Evolutionary conservation across 1,140 invertebrate genomes (phyloP).

Genomic region (Andricus grossulariae): DNA sequence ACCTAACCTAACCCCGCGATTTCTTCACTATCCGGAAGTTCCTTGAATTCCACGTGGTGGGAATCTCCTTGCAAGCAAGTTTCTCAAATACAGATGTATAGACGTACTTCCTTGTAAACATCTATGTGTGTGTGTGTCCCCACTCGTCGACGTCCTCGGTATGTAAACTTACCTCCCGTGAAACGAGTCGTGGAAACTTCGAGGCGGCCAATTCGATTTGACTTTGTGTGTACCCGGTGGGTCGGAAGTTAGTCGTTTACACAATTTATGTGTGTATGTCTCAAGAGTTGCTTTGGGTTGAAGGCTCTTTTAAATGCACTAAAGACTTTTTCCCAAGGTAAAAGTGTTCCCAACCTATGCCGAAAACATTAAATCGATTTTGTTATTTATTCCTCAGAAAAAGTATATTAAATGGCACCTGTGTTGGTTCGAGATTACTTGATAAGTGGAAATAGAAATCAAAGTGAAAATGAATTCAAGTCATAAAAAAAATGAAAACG

Average conservation of each 20-base stretch:
- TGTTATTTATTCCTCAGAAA: neutral
- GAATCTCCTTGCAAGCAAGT: constrained; percentile 11
- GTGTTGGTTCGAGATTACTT: no score
- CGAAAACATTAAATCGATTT: neutral
- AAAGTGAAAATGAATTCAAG: no score
- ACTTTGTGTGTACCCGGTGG: constrained; percentile 47
- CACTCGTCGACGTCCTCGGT: constrained; percentile 28
- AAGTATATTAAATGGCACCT: neutral
- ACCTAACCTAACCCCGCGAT: constrained; percentile 13
- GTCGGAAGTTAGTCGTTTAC: constrained; percentile 31
- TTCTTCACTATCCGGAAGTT: constrained; percentile 30
- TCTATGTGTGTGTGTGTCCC: neutral
- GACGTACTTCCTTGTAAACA: constrained; percentile 8
- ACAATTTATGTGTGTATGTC: constrained; percentile 28
- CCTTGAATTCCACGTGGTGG: constrained; percentile 21
- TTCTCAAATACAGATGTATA: neutral
- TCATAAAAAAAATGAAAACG: no score
- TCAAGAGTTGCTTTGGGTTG: constrained; percentile 12
- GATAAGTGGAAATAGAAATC: no score
- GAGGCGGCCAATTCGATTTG: constrained; percentile 55
- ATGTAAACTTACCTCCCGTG: constrained; percentile 30
- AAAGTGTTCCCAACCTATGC: neutral
- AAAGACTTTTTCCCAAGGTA: neutral
- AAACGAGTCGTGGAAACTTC: constrained; percentile 41
- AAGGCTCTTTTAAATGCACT: constrained; percentile 23